Conservation (phyloP, 1,140 invertebrate species). For the Pogonomyrmex californicus region DNA sequence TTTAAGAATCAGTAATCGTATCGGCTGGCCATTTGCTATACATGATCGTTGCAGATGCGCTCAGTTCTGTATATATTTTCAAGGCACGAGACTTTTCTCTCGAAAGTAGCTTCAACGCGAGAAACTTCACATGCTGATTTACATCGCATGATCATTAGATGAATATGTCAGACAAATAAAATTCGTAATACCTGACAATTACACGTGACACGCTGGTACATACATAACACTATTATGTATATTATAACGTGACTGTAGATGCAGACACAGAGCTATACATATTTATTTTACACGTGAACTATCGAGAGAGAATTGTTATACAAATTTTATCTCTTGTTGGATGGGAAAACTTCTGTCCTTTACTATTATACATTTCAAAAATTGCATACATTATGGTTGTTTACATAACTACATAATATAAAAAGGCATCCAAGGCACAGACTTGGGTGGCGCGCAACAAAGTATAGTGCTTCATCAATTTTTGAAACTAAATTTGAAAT, state of each 20-base stretch:
- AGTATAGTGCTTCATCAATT: slow-evolving; percentile 19
- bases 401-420: slow-evolving; percentile 59
- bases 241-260: background rate
- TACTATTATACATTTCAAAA: slow-evolving; percentile 28
- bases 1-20: background rate
- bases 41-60: background rate
- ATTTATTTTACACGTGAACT: slow-evolving; percentile 48
- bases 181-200: slow-evolving; percentile 5
- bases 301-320: background rate
- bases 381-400: slow-evolving; percentile 23
- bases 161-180: slow-evolving; percentile 7
- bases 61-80: slow-evolving; percentile 23
- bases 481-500: slow-evolving; percentile 9
- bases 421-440: slow-evolving; percentile 72
- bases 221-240: background rate
- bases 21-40: background rate
- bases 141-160: background rate
- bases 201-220: background rate
- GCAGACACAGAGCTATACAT: slow-evolving; percentile 22
- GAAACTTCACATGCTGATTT: background rate
- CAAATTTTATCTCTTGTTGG: background rate
- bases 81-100: slow-evolving; percentile 46
- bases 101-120: background rate
- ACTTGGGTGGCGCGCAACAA: slow-evolving; percentile 56
- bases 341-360: slow-evolving; percentile 31